phyloP scores from a whole-genome alignment of 2,113 vertebrate species.

The Cygnus atratus region DNA sequence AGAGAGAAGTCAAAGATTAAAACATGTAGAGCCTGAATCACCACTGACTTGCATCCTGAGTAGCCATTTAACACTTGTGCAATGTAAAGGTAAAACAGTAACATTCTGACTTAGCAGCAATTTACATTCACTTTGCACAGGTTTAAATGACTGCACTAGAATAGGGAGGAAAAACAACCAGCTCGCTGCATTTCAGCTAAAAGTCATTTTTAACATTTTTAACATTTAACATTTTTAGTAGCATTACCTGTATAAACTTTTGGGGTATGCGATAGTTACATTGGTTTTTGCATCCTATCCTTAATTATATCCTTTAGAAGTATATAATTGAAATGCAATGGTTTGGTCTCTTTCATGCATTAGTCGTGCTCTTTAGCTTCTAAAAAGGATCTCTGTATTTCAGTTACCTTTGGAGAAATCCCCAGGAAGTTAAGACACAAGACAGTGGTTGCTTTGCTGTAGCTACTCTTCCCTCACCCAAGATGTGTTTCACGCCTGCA shows the following conservation, averaged over 20 bases:
- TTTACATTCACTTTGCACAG: neutral
- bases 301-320: neutral
- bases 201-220: neutral
- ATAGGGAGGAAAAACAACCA: neutral
- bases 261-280: neutral
- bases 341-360: neutral
- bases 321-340: neutral
- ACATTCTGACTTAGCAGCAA: neutral
- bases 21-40: neutral
- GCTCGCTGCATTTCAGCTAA: neutral
- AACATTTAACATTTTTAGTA: neutral
- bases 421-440: neutral
- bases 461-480: neutral
- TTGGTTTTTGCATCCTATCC: neutral
- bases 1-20: conserved; percentile 9
- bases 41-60: neutral
- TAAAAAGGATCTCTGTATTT: neutral
- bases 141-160: neutral
- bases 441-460: neutral
- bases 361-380: neutral
- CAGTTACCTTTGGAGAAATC: neutral
- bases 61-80: neutral
- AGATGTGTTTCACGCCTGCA: neutral
- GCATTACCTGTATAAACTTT: neutral
- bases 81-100: conserved; percentile 1